A percentile compares a stretch with the other conserved stretches of the same genome.
Evolutionary conservation across 2,113 vertebrate genomes (phyloP).

Genomic region (Ariopsis seemanni): DNA sequence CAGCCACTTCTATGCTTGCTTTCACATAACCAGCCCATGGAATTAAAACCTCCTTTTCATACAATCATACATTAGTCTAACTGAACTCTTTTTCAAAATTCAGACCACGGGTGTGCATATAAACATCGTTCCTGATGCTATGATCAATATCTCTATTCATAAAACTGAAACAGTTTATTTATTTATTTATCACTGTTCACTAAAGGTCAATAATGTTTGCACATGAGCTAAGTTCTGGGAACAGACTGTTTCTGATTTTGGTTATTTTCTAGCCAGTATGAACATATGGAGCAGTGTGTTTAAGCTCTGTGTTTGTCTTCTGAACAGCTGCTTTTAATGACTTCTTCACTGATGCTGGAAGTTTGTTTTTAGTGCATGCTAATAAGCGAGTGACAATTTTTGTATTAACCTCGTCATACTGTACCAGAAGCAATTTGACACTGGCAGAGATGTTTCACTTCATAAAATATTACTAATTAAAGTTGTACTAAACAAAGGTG

Average conservation of each 20-base stretch:
- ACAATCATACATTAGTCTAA: neutral
- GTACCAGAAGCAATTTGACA: neutral
- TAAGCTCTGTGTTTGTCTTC: slow-evolving; percentile 5
- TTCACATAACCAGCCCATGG: neutral
- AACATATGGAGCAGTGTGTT: slow-evolving; percentile 13
- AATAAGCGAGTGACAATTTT: neutral
- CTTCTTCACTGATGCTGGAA: slow-evolving; percentile 10
- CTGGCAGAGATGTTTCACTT: neutral
- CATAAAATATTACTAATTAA: slow-evolving; percentile 8
- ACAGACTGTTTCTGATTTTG: neutral
- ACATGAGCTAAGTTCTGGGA: neutral
- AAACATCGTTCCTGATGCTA: neutral
- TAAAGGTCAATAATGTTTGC: neutral
- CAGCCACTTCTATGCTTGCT: neutral
- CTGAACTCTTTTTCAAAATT: neutral
- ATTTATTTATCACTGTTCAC: neutral
- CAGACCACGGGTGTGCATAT: neutral
- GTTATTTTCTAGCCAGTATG: neutral
- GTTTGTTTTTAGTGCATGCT: neutral
- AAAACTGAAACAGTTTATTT: neutral
- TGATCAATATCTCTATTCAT: neutral
- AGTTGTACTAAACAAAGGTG: neutral
- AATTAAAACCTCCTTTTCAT: neutral
- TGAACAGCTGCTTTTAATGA: slow-evolving; percentile 16
- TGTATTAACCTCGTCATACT: neutral